Base-by-base conservation (phyloP, 92 coral and sea anemone species). In the Palythoa grandiflora region DNA sequence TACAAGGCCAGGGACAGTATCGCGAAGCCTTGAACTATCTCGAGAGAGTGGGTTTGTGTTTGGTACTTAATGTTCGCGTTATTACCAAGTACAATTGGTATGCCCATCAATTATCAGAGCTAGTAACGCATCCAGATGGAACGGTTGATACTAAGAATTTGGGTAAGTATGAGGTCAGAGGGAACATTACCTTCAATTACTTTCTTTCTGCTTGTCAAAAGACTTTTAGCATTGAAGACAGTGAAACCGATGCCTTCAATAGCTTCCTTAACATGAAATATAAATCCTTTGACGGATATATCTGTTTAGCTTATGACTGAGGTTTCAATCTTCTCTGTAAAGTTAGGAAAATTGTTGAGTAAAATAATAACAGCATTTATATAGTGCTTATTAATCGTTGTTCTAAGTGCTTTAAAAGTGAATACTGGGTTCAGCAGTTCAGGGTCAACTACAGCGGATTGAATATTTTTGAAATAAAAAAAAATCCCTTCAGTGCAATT, bases 11-110 rank as follows among this genome's bases (percentile, higher is more conserved):
- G 65, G 21, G n/a, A 35, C 74, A 71, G 17, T 78, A 68, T 60
- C 75, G 38, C 8, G 80, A 71, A n/a, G 90, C 94, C n/a, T 89
- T 86, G 20, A 72, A 81, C 5, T 84, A 89, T 51, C 91, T 93
- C 71, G 93, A 91, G 79, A 40, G 71, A 40, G 83, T 77, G 36
- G 96, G 96, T 21, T 21, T 91, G 12, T 92, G 91, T 38, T 83
- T 93, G 6, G 78, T 68, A 38, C 51, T 87, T 11, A 79, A 90
- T 3, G 51, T 91, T 21, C 78, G 79, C 59, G 40, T 89, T 10
- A 84, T 91, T 55, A 60, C 91, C 55, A 88, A 50, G 76, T 87
- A 88, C 10, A 40, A 39, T 38, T 93, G 96, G 96, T 66, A 91
- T 70, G 68, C 87, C 10, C 75, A 90, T 48, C 91, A 93, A 28